phyloP scores from a whole-genome alignment of 2,888 invertebrate genomes.

The Argyresthia albistria region DNA sequence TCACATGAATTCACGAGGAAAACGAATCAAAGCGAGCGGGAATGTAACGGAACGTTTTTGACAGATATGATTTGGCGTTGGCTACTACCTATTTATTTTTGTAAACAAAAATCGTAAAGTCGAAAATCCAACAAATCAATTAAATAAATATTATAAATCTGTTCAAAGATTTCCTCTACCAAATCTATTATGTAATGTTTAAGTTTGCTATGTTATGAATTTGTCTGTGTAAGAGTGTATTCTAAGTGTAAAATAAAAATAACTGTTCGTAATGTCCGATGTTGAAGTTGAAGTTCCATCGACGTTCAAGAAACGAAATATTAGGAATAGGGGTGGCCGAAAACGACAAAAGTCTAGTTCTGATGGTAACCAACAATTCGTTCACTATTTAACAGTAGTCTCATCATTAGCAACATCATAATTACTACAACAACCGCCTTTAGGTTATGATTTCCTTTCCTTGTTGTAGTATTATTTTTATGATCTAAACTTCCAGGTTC shows the following conservation, averaged over 20 bases:
- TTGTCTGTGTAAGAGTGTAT: not conserved
- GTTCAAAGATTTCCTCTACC: too few species aligned
- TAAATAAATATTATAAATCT: too few species aligned
- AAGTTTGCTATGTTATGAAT: too few species aligned
- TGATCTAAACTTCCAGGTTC: not conserved
- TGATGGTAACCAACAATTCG: constrained; percentile 34
- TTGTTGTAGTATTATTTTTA: not conserved
- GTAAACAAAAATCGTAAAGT: too few species aligned
- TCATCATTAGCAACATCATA: not conserved
- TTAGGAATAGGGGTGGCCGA: constrained; percentile 72
- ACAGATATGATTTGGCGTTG: too few species aligned
- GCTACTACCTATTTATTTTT: too few species aligned
- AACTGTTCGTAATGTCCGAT: constrained; percentile 43
- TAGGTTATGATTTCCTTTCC: constrained; percentile 3
- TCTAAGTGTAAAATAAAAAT: not conserved
- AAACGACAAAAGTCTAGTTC: constrained; percentile 75
- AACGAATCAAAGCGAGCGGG: too few species aligned
- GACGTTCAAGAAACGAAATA: constrained; percentile 77
- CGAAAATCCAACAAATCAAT: too few species aligned
- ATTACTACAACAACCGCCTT: not conserved
- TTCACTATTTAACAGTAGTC: not conserved
- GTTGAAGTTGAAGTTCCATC: constrained; percentile 39
- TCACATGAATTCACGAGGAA: too few species aligned
- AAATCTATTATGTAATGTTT: too few species aligned
- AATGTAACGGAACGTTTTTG: too few species aligned